phyloP scores from a whole-genome alignment of 2,888 invertebrate genomes.

The Mesorhabditis belari region DNA sequence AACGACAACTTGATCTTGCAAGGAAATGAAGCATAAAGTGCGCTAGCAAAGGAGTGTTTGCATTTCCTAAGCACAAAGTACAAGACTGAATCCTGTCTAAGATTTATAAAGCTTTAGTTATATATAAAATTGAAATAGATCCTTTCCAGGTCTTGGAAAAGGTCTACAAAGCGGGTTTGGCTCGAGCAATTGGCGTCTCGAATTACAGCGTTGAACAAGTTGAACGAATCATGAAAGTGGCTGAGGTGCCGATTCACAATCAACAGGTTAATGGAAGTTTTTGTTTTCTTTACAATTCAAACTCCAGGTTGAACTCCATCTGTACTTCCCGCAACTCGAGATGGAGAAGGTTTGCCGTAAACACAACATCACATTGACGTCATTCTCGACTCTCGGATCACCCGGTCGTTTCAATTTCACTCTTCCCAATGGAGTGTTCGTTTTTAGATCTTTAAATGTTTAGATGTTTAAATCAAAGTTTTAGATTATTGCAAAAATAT shows the following conservation, averaged over 20 bases:
- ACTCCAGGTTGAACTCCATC: constrained; percentile 68
- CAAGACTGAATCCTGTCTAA: too few species aligned
- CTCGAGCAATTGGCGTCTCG: constrained; percentile 75
- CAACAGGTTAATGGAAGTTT: constrained; percentile 60
- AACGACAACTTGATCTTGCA: too few species aligned
- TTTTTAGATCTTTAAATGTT: background rate
- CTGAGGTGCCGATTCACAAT: constrained; percentile 54
- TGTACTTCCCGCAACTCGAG: constrained; percentile 69
- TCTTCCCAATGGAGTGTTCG: constrained; percentile 28
- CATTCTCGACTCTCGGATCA: constrained; percentile 54
- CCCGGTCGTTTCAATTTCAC: constrained; percentile 46
- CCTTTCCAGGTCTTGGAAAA: constrained; percentile 36
- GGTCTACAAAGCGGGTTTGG: constrained; percentile 66
- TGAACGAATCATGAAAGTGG: constrained; percentile 58
- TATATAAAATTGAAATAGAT: too few species aligned
- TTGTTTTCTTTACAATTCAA: constrained; percentile 3
- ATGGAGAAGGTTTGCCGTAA: constrained; percentile 61
- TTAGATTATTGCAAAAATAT: too few species aligned
- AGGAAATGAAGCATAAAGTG: too few species aligned
- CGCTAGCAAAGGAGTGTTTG: too few species aligned
- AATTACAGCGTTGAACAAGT: constrained; percentile 75
- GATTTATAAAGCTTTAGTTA: too few species aligned
- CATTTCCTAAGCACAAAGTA: too few species aligned
- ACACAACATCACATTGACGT: constrained; percentile 61
- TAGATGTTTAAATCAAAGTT: background rate